phyloP scores from a whole-genome alignment of 2,797 vertebrate species.

The Xenopus petersii region DNA sequence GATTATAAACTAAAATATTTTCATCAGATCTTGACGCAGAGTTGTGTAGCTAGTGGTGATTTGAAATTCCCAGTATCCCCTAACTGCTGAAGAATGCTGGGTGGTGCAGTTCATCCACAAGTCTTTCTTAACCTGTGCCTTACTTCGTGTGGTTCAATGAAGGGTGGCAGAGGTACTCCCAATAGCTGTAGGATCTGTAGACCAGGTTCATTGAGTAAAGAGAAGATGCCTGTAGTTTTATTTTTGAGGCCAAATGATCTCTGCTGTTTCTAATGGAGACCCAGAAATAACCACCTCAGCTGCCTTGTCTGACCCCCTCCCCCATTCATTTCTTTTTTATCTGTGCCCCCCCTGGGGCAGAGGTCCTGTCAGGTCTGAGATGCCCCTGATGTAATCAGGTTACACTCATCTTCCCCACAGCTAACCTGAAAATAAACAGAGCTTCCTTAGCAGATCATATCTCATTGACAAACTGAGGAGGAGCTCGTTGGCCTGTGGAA shows the following conservation, averaged over 20 bases:
- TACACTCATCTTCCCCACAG: conserved; percentile 67
- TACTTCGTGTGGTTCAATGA: not conserved
- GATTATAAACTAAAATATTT: no score
- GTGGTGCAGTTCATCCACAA: not conserved
- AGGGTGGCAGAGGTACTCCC: not conserved
- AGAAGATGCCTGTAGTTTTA: conserved; percentile 40
- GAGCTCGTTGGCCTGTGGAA: conserved; percentile 61
- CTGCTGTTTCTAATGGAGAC: conserved; percentile 62
- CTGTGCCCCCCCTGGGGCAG: conserved; percentile 60
- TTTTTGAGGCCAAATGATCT: conserved; percentile 49
- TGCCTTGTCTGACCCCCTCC: conserved; percentile 57
- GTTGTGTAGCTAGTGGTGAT: no score
- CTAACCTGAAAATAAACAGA: conserved; percentile 80
- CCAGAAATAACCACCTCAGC: conserved; percentile 70
- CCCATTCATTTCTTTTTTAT: conserved; percentile 65
- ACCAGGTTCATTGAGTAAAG: conserved; percentile 1
- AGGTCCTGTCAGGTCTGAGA: conserved; percentile 70
- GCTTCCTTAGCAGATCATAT: conserved; percentile 78
- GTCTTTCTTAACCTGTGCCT: not conserved
- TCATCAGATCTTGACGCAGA: no score
- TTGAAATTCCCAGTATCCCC: no score
- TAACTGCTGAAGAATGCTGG: no score
- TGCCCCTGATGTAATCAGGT: conserved; percentile 55
- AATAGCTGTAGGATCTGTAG: conserved; percentile 15
- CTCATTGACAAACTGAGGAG: conserved; percentile 56